Evolutionary conservation across 1,140 invertebrate genomes (phyloP), one percentile per base, ranked within the genome.

Genomic region (Pygmarrhopalites habei): DNA sequence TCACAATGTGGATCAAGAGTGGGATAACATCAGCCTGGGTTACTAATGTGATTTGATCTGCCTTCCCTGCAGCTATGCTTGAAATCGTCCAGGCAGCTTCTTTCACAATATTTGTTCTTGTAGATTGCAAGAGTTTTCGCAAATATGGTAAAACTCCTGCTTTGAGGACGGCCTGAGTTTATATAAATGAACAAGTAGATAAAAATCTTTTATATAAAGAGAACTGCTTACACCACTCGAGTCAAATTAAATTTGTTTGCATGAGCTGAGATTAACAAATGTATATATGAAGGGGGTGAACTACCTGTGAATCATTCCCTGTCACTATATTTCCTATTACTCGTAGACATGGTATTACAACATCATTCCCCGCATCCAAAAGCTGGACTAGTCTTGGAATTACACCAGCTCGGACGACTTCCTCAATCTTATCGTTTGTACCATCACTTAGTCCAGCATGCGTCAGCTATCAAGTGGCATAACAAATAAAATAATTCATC

Each of bases 391-490:
- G 79, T 28, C 83, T 80, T 0, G 83, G 82, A 21, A 97, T 85
- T 39, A 90, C 79, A 15, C 84, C 82, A 12, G 82, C 44, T 21
- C 43, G 19, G 1, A 58, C 21, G 0, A 58, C 78, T 26, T 75
- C 89, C 64, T 83, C 92, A 71, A 98, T 98, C 74, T 62, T 92
- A 29, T 93, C 87, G 75, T 96, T 95, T 1, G 87, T 85, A 2
- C 92, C 92, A 77, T 97, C 94, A 2, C 92, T 95, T 3, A 0
- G 95, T 92, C 95, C 95, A 99, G 72, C 95, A 95, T 10, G 92
- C 85, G 78, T 98, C 95, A 52, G 91, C 87, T 84, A 71, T 12
- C 75, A 46, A 35, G 60, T 60, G 5, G 28, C 32, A 46, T 55
- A 47, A 39, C 2, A 57, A n/a, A 30, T 35, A n/a, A n/a, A n/a